phyloP scores from a whole-genome alignment of 2,797 vertebrate genomes.

The Petrocephalus sullivani region DNA sequence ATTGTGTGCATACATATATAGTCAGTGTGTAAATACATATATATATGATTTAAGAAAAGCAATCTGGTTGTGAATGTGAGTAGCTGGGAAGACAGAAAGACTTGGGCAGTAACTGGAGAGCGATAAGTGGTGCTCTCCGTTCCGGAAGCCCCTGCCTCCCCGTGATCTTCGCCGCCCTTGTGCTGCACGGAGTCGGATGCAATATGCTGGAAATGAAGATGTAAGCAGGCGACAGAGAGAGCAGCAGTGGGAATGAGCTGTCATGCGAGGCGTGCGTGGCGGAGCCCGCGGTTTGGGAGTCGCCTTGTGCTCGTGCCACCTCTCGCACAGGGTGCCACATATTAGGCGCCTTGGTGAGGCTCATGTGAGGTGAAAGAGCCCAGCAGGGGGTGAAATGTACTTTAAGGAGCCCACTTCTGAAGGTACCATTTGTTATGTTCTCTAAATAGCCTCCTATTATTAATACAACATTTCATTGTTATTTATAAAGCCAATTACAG shows the following conservation, averaged over 20 bases:
- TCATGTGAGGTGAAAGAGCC: slow-evolving; percentile 62
- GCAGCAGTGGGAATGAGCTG: slow-evolving; percentile 63
- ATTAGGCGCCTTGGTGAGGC: slow-evolving; percentile 62
- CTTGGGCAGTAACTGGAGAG: not conserved
- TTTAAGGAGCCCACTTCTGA: slow-evolving; percentile 22
- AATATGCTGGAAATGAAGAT: slow-evolving; percentile 26
- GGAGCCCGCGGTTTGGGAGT: slow-evolving; percentile 44
- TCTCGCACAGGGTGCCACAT: slow-evolving; percentile 53
- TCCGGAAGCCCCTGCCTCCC: not conserved
- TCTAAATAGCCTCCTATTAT: not conserved
- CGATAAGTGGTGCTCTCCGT: not conserved
- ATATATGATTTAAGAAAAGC: not conserved
- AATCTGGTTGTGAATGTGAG: slow-evolving; percentile 22
- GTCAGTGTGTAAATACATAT: not conserved
- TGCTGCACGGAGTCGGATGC: slow-evolving; percentile 35
- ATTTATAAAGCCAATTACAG: not conserved
- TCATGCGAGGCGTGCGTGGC: slow-evolving; percentile 44
- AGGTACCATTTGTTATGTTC: not conserved
- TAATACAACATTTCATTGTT: not conserved
- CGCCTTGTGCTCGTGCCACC: slow-evolving; percentile 43
- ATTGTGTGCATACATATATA: not conserved
- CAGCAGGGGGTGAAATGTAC: slow-evolving; percentile 41
- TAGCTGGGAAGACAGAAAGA: not conserved
- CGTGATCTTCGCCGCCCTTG: slow-evolving; percentile 42
- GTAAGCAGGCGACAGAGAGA: slow-evolving; percentile 47